A percentile compares a stretch with the other conserved stretches of the same genome.
These are phyloP conservation scores for Scarus forsteni DNA, from an alignment of 2,797 vertebrate genomes.

Conservation along the genomic window DNA sequence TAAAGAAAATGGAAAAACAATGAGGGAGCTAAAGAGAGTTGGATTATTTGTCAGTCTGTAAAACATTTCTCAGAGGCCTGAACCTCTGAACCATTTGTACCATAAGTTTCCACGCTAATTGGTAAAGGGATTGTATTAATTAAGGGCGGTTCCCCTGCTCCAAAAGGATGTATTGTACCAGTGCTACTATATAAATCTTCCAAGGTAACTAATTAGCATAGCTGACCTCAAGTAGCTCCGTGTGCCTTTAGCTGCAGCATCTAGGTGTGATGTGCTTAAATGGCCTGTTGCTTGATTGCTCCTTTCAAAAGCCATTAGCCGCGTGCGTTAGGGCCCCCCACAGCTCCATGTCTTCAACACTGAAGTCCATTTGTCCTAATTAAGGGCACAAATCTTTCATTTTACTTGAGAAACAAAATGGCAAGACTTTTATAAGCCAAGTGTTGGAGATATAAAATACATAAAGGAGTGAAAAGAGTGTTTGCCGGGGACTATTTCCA, in stretches of 20 bases:
- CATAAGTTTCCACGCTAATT: conserved; percentile 7
- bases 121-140: conserved; percentile 12
- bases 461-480: not conserved
- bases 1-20: conserved; percentile 4
- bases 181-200: not conserved
- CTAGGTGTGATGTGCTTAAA: not conserved
- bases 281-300: not conserved
- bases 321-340: not conserved
- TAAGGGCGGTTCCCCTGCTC: not conserved
- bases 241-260: conserved; percentile 5
- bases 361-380: not conserved
- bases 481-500: conserved; percentile 5
- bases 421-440: too few relatives aligned
- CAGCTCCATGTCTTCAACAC: not conserved
- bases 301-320: not conserved
- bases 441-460: too few relatives aligned
- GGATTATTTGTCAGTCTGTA: not conserved
- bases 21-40: not conserved
- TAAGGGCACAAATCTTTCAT: not conserved
- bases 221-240: conserved; percentile 14
- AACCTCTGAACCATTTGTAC: conserved; percentile 3
- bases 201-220: conserved; percentile 25
- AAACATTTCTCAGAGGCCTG: conserved; percentile 1
- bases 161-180: not conserved
- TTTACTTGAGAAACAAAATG: too few relatives aligned